phyloP scores from a whole-genome alignment of 1,140 invertebrate species.

The Philotrypesis tridentata region DNA sequence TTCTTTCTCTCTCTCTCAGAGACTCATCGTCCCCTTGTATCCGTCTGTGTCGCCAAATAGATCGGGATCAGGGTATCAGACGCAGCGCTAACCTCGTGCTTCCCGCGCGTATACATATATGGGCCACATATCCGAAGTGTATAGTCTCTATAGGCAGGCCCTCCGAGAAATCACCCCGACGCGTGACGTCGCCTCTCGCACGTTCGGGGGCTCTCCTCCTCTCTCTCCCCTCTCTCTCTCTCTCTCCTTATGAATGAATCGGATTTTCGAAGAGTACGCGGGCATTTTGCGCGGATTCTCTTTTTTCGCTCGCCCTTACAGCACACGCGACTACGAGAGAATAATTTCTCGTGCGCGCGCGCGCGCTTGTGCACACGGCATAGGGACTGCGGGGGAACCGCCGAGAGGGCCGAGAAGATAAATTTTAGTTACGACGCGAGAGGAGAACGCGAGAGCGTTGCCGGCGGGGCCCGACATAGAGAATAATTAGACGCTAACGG shows the following conservation, averaged over 20 bases:
- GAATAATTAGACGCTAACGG: slow-evolving; percentile 46
- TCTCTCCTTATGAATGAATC: slow-evolving; percentile 3
- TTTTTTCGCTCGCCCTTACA: no score
- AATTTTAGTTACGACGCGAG: slow-evolving; percentile 41
- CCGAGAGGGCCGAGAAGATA: slow-evolving; percentile 20
- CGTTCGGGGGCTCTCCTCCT: no score
- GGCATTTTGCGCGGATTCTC: not conserved
- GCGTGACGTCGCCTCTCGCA: not conserved
- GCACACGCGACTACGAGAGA: not conserved
- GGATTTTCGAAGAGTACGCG: not conserved
- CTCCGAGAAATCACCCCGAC: slow-evolving; percentile 7
- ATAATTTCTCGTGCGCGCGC: slow-evolving; percentile 27
- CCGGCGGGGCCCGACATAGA: not conserved
- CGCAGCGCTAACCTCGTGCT: slow-evolving; percentile 51
- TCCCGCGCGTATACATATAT: not conserved
- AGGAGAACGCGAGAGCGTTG: not conserved
- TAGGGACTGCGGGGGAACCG: not conserved
- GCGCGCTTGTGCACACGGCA: not conserved
- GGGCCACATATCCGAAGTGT: slow-evolving; percentile 7
- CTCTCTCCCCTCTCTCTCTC: no score
- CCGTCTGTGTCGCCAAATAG: slow-evolving; percentile 64
- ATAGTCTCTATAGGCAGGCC: not conserved
- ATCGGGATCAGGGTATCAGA: slow-evolving; percentile 68
- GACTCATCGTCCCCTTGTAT: no score
- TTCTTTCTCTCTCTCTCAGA: slow-evolving; percentile 48